Conservation (phyloP, 1,140 invertebrate genomes). For the Thalassaphorura encarpata region DNA sequence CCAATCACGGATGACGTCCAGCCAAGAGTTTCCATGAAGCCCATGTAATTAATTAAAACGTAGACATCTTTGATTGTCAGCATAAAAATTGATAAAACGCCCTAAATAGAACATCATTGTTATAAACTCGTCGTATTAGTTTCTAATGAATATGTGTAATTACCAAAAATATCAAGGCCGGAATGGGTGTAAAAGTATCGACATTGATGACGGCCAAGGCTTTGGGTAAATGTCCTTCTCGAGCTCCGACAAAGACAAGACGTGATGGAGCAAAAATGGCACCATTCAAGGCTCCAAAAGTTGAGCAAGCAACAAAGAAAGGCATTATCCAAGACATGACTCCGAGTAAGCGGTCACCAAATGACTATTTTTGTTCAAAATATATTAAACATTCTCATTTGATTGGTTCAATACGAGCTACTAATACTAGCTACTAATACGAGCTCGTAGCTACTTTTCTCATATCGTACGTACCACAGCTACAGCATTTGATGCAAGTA, state of each 20-base stretch:
- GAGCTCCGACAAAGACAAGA: slow-evolving; percentile 82
- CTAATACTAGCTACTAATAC: no score
- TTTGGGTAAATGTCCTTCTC: slow-evolving; percentile 78
- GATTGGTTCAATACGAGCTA: slow-evolving; percentile 4
- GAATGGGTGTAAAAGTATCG: slow-evolving; percentile 67
- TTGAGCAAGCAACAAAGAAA: slow-evolving; percentile 63
- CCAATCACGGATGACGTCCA: slow-evolving; percentile 79
- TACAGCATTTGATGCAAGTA: slow-evolving; percentile 78
- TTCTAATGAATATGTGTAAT: slow-evolving; percentile 23
- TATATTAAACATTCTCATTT: neutral
- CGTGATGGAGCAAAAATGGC: slow-evolving; percentile 75
- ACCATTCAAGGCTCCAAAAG: slow-evolving; percentile 74
- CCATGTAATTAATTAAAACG: slow-evolving; percentile 84
- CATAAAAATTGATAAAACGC: slow-evolving; percentile 46
- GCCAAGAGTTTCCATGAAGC: slow-evolving; percentile 86
- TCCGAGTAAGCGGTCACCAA: slow-evolving; percentile 62
- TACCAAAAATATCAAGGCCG: slow-evolving; percentile 76
- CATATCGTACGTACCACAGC: slow-evolving; percentile 67
- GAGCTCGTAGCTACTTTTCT: neutral
- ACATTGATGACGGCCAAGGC: slow-evolving; percentile 75
- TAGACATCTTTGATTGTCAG: slow-evolving; percentile 60
- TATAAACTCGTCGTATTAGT: neutral
- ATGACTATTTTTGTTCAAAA: slow-evolving; percentile 42
- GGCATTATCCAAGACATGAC: slow-evolving; percentile 68
- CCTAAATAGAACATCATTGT: no score